phyloP scores from a whole-genome alignment of 2,888 invertebrate genomes.

The Calameuta idolon region DNA sequence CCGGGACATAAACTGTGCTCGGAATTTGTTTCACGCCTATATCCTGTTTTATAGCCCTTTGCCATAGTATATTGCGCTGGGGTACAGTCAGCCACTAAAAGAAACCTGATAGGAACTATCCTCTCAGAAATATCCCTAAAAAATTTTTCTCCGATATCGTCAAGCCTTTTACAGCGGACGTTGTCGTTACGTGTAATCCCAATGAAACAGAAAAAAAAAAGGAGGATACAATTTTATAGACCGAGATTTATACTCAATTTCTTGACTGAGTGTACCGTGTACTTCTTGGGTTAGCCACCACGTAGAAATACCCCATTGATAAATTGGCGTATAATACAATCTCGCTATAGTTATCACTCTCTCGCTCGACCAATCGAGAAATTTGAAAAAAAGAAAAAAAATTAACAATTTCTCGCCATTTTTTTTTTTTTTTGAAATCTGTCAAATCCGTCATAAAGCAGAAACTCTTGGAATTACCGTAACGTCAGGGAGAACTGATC shows the following conservation, averaged over 20 bases:
- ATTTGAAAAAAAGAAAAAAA: background rate
- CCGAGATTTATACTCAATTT: background rate
- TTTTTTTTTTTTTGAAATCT: background rate
- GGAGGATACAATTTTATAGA: background rate
- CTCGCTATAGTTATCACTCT: background rate
- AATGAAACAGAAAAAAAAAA: background rate
- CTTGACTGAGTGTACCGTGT: background rate
- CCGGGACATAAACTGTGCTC: conserved; percentile 29
- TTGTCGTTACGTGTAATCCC: background rate
- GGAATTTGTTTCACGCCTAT: conserved; percentile 32
- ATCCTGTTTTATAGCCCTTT: conserved; percentile 23
- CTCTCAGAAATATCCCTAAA: background rate
- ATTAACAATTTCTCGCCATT: background rate
- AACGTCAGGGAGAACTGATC: background rate
- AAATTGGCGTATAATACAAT: background rate
- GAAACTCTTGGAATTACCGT: background rate
- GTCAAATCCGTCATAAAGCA: background rate
- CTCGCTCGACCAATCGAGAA: background rate
- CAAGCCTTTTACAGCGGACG: background rate
- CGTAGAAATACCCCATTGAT: background rate
- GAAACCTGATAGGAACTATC: background rate
- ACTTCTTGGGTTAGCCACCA: background rate
- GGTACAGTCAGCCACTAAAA: background rate
- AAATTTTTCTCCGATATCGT: background rate
- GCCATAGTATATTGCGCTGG: conserved; percentile 7